phyloP scores from a whole-genome alignment of 2,888 invertebrate genomes.

The Protodeltote pygarga region DNA sequence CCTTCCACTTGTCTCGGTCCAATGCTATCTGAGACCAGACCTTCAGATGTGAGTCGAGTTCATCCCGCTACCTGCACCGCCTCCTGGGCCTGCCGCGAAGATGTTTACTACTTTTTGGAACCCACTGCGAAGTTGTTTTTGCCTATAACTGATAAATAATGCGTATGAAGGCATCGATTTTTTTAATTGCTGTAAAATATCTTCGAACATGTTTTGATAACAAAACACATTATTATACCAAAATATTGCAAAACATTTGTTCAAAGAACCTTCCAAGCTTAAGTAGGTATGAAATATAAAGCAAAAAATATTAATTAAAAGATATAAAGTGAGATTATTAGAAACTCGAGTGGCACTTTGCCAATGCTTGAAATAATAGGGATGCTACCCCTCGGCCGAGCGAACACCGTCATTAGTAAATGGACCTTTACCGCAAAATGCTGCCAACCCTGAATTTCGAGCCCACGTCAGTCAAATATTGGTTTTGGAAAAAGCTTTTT shows the following conservation, averaged over 20 bases:
- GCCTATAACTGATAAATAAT: too few relatives aligned
- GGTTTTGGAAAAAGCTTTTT: slow-evolving; percentile 43
- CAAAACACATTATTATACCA: too few relatives aligned
- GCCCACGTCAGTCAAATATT: slow-evolving; percentile 40
- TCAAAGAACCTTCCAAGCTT: background rate
- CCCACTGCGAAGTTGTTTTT: too few relatives aligned
- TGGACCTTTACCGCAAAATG: slow-evolving; percentile 43
- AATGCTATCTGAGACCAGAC: too few relatives aligned
- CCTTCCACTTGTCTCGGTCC: too few relatives aligned
- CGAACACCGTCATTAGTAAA: slow-evolving; percentile 45
- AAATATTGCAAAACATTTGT: background rate
- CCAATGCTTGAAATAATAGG: slow-evolving; percentile 32
- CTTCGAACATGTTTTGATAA: too few relatives aligned
- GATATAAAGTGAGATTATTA: slow-evolving; percentile 37
- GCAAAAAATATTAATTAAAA: slow-evolving; percentile 28
- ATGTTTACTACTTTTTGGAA: too few relatives aligned
- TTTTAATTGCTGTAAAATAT: too few relatives aligned
- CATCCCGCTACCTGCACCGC: too few relatives aligned
- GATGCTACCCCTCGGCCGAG: slow-evolving; percentile 14
- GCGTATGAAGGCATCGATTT: too few relatives aligned
- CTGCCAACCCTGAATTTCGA: slow-evolving; percentile 41
- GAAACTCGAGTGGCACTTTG: slow-evolving; percentile 30
- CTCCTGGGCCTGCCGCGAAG: too few relatives aligned
- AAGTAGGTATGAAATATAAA: background rate
- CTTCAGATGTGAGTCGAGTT: too few relatives aligned